These are phyloP conservation scores for Mamestra configurata DNA, from an alignment of 1,140 invertebrate genomes.

Conservation along the genomic window DNA sequence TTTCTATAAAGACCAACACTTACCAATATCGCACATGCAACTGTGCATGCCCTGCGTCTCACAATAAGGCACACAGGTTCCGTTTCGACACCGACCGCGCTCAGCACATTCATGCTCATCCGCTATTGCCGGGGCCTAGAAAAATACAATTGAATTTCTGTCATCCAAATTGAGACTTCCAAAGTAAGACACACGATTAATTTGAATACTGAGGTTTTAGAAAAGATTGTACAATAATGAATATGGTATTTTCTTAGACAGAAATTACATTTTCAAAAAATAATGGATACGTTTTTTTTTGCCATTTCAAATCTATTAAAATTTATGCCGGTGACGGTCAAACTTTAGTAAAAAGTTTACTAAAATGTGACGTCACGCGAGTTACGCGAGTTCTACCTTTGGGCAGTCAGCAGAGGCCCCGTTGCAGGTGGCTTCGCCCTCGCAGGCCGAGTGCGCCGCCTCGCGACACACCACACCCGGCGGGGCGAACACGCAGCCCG, in stretches of 20 bases:
- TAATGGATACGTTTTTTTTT: too few species aligned
- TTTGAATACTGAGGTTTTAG: too few species aligned
- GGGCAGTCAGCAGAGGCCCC: constrained; percentile 88
- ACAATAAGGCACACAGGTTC: constrained; percentile 97
- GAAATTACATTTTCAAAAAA: too few species aligned
- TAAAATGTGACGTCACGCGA: too few species aligned
- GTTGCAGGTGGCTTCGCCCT: constrained; percentile 93
- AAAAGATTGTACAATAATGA: too few species aligned
- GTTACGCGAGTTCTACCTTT: constrained; percentile 74
- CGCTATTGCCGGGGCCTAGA: constrained; percentile 94
- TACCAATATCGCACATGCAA: constrained; percentile 98
- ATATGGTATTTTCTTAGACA: too few species aligned
- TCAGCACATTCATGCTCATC: constrained; percentile 96
- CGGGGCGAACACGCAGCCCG: constrained; percentile 95
- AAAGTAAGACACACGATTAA: too few species aligned
- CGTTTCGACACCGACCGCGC: constrained; percentile 94
- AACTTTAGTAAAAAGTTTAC: too few species aligned
- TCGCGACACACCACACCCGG: constrained; percentile 94
- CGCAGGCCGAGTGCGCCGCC: constrained; percentile 96
- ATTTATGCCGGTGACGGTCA: too few species aligned
- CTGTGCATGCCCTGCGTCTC: constrained; percentile 97
- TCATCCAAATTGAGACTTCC: constrained; percentile 77
- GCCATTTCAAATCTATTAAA: too few species aligned
- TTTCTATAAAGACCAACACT: not conserved
- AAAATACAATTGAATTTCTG: constrained; percentile 60